phyloP scores from a whole-genome alignment of 2,797 vertebrate genomes.

The Acanthurus leucopareius region DNA sequence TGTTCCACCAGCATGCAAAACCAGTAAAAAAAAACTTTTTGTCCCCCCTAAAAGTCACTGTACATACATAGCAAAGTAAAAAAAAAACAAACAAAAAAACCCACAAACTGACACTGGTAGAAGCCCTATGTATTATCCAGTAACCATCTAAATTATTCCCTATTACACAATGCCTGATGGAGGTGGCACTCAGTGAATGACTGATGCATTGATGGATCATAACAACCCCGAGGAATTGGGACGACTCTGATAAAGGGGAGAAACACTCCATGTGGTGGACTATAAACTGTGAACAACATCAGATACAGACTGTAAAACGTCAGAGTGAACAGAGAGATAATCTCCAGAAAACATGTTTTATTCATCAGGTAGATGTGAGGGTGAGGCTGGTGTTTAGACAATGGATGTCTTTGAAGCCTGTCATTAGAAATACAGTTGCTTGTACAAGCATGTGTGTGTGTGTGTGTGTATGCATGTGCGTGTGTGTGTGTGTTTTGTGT shows the following conservation, averaged over 20 bases:
- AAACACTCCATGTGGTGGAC: neutral
- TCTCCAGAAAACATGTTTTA: slow-evolving; percentile 1
- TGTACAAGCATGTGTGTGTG: neutral
- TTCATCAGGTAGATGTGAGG: neutral
- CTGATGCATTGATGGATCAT: neutral
- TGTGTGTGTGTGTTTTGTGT: neutral
- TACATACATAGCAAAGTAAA: no score
- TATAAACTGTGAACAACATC: neutral
- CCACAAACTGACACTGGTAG: neutral
- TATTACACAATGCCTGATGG: neutral
- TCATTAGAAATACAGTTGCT: neutral
- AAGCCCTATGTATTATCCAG: neutral
- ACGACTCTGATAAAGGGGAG: neutral
- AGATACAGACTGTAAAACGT: neutral
- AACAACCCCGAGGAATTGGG: neutral
- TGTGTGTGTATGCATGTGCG: neutral
- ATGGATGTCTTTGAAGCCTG: neutral
- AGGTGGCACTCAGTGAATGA: neutral
- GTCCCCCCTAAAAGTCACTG: no score
- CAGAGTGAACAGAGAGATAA: neutral
- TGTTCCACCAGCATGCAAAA: no score
- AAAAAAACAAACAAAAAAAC: no score
- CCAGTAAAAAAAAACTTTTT: no score
- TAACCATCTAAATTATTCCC: neutral
- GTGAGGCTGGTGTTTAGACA: neutral